Evolutionary conservation across 2,888 invertebrate genomes (phyloP).

Genomic region (Chaetogeoica ovagalla): DNA sequence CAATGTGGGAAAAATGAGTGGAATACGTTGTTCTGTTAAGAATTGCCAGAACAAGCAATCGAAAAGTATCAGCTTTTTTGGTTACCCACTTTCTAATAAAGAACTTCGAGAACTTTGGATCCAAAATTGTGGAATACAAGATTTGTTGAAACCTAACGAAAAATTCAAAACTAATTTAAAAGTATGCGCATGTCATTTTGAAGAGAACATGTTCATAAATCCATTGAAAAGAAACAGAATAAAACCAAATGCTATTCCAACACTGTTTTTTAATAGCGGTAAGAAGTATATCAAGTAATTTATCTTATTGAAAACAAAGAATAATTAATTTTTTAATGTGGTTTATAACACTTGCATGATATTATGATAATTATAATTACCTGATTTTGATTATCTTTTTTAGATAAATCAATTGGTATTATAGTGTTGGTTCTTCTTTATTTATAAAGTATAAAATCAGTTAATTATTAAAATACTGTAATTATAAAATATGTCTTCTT

Average conservation of each 20-base stretch:
- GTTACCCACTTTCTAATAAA: background rate
- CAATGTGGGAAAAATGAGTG: background rate
- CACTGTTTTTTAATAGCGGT: background rate
- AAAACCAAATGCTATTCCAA: background rate
- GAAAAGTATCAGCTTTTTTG: background rate
- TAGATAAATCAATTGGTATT: too few relatives aligned
- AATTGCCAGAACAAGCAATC: background rate
- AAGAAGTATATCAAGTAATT: background rate
- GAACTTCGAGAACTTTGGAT: background rate
- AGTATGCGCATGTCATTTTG: slow-evolving; percentile 20
- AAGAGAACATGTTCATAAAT: background rate
- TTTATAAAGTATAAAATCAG: too few relatives aligned
- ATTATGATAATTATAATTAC: too few relatives aligned
- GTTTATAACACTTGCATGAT: background rate
- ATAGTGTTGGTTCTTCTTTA: too few relatives aligned
- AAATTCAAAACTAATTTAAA: background rate
- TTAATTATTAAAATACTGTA: too few relatives aligned
- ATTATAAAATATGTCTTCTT: too few relatives aligned
- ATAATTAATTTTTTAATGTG: background rate
- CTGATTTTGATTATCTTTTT: too few relatives aligned
- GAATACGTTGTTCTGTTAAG: background rate
- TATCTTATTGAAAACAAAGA: background rate
- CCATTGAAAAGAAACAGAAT: background rate
- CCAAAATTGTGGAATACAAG: background rate
- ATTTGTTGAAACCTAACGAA: background rate